Conservation (phyloP, 2,888 invertebrate genomes). For the Drosophila suboccidentalis region DNA sequence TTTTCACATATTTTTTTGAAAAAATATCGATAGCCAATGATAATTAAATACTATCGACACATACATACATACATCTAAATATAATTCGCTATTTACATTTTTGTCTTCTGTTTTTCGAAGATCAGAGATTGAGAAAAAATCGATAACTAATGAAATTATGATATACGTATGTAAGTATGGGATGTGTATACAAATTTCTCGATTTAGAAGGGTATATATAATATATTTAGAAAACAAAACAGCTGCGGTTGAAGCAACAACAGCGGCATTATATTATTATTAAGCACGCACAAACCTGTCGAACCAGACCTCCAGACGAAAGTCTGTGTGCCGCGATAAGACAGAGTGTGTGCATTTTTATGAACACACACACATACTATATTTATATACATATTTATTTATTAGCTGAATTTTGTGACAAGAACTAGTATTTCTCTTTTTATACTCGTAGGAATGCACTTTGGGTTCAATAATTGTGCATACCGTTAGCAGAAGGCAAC, state of each 20-base stretch:
- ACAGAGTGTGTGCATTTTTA: slow-evolving; percentile 16
- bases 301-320: slow-evolving; percentile 52
- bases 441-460: slow-evolving; percentile 27
- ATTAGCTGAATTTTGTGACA: slow-evolving; percentile 36
- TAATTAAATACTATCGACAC: background rate
- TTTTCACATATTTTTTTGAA: background rate
- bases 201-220: slow-evolving; percentile 1
- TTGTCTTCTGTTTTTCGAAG: slow-evolving; percentile 4
- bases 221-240: slow-evolving; percentile 35
- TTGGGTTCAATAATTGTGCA: slow-evolving; percentile 15
- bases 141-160: slow-evolving; percentile 11
- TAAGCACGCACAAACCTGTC: slow-evolving; percentile 57
- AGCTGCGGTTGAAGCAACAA: slow-evolving; percentile 33
- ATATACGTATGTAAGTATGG: background rate
- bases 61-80: background rate
- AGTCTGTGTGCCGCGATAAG: slow-evolving; percentile 32
- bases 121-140: slow-evolving; percentile 2
- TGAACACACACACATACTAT: background rate
- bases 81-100: background rate
- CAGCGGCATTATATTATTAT: slow-evolving; percentile 23
- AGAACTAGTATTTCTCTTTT: slow-evolving; percentile 32
- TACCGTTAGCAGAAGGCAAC: slow-evolving; percentile 11
- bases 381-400: slow-evolving; percentile 1
- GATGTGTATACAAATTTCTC: background rate
- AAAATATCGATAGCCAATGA: background rate